A percentile compares a stretch with the other conserved stretches of the same genome.
These are phyloP conservation scores for Chromobotia macracanthus DNA, from an alignment of 2,797 vertebrate genomes.

Conservation along the genomic window DNA sequence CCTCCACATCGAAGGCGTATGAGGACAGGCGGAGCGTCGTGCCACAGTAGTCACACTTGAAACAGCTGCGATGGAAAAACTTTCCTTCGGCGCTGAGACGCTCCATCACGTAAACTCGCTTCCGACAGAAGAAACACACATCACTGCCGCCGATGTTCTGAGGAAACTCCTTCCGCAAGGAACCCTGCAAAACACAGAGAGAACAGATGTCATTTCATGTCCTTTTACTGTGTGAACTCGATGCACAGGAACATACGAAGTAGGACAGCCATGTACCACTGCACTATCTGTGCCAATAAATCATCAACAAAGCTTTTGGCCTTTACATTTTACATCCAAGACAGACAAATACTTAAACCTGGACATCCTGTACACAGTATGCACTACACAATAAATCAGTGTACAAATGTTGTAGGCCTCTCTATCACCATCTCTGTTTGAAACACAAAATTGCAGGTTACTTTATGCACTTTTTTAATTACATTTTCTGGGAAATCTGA, in stretches of 20 bases:
- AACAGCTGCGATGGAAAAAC: constrained; percentile 99
- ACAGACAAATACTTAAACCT: neutral
- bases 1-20: constrained; percentile 92
- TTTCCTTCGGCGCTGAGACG: constrained; percentile 94
- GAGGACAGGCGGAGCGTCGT: constrained; percentile 94
- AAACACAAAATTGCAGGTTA: too few species aligned
- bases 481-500: too few species aligned
- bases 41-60: constrained; percentile 93
- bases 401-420: too few species aligned
- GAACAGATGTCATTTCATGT: neutral
- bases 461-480: too few species aligned
- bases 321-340: too few species aligned
- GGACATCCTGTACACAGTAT: too few species aligned
- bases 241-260: neutral
- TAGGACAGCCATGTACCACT: neutral
- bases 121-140: constrained; percentile 94
- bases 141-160: constrained; percentile 96
- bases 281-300: neutral
- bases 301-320: too few species aligned
- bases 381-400: too few species aligned
- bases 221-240: neutral
- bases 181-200: constrained; percentile 77
- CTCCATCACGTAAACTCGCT: constrained; percentile 98
- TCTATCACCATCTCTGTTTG: too few species aligned
- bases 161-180: constrained; percentile 93